A percentile compares a stretch with the other conserved stretches of the same genome.
Evolutionary conservation across 2,797 vertebrate species (phyloP).

Genomic region (Furcifer pardalis): DNA sequence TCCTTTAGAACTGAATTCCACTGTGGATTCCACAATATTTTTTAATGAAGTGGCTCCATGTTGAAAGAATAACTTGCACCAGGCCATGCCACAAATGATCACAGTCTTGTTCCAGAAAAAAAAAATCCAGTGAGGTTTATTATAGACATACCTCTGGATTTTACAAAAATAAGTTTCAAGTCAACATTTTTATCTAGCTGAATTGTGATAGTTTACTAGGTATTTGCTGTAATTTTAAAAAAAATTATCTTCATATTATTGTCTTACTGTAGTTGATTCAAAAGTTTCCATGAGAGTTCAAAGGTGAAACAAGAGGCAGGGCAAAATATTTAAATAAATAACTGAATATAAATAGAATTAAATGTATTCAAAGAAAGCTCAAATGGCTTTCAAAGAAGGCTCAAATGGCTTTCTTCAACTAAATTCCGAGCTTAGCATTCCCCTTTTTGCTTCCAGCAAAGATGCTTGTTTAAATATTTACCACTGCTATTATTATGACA

Average conservation of each 20-base stretch:
- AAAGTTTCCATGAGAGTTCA: neutral
- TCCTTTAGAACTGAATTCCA: too few relatives aligned
- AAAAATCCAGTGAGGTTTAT: too few relatives aligned
- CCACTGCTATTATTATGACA: neutral
- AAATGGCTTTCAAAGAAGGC: constrained; percentile 1
- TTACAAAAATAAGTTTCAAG: too few relatives aligned
- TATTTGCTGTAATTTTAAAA: neutral
- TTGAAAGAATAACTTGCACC: too few relatives aligned
- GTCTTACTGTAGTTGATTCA: neutral
- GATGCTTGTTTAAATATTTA: constrained; percentile 40
- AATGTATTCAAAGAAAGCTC: neutral
- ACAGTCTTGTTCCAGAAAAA: too few relatives aligned
- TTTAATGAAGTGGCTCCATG: too few relatives aligned
- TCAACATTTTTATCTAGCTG: constrained; percentile 63
- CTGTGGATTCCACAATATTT: too few relatives aligned
- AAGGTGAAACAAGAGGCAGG: neutral
- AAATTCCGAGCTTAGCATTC: neutral
- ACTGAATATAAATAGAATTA: constrained; percentile 1
- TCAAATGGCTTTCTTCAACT: constrained; percentile 15
- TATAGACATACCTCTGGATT: too few relatives aligned
- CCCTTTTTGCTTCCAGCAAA: constrained; percentile 31
- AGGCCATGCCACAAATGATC: too few relatives aligned
- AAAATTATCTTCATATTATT: neutral
- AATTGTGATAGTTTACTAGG: too few relatives aligned
- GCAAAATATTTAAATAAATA: constrained; percentile 1